Evolutionary conservation across 2,113 vertebrate species (phyloP).

Genomic region (Cololabis saira): DNA sequence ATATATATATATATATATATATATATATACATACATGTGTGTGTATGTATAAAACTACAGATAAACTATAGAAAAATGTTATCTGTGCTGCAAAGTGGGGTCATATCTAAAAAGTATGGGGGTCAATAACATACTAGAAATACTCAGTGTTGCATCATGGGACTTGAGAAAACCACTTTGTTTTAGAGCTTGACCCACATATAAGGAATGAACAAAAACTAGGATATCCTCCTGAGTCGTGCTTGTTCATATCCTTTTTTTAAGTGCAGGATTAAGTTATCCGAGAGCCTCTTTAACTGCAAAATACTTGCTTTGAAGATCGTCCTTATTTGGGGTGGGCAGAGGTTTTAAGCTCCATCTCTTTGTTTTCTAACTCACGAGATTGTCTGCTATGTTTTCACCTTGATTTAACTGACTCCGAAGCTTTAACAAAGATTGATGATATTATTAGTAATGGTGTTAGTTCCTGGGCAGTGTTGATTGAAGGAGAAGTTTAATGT

Average conservation of each 20-base stretch:
- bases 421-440: not conserved
- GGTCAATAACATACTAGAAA: too few species aligned
- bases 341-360: conserved; percentile 10
- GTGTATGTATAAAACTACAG: too few species aligned
- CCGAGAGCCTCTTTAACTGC: not conserved
- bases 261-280: not conserved
- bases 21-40: too few species aligned
- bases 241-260: not conserved
- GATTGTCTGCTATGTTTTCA: not conserved
- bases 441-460: not conserved
- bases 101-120: too few species aligned
- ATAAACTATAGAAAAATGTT: too few species aligned
- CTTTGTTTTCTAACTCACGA: not conserved
- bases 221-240: not conserved
- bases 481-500: not conserved
- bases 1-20: too few species aligned
- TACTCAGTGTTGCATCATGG: too few species aligned
- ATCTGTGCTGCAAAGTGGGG: too few species aligned
- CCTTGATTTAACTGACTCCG: not conserved
- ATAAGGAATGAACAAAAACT: not conserved
- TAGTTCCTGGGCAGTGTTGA: not conserved
- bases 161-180: too few species aligned
- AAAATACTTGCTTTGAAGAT: not conserved
- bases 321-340: not conserved
- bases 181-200: not conserved